phyloP scores from a whole-genome alignment of 2,113 vertebrate genomes.

The Sciurus niger region DNA sequence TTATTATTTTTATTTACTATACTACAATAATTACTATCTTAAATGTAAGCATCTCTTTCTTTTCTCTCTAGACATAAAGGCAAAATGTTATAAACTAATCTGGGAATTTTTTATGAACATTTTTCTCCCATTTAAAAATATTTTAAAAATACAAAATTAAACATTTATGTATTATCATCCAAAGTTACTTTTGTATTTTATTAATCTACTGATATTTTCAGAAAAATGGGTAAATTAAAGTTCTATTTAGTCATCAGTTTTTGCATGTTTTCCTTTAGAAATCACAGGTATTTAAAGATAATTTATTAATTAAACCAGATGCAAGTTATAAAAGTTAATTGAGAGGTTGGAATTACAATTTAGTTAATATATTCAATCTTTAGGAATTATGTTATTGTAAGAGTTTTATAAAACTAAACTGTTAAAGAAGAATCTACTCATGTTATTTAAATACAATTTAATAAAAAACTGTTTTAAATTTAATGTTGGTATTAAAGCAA shows the following conservation, averaged over 20 bases:
- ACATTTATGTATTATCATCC: background rate
- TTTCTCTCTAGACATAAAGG: background rate
- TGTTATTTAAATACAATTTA: background rate
- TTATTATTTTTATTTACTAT: background rate
- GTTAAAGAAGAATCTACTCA: background rate
- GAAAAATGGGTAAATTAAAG: background rate
- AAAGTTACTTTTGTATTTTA: background rate
- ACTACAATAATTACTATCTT: background rate
- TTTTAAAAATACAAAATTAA: background rate
- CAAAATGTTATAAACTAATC: background rate
- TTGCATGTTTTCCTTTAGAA: constrained; percentile 2
- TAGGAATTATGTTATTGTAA: background rate
- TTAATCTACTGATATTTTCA: background rate
- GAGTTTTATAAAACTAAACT: background rate
- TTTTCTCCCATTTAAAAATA: background rate
- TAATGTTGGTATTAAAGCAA: too few species aligned
- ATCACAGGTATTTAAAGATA: background rate
- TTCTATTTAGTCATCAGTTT: background rate
- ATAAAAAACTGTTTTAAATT: too few species aligned
- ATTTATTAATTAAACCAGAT: background rate
- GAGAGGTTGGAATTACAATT: background rate
- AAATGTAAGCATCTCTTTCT: background rate
- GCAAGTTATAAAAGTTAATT: constrained; percentile 9
- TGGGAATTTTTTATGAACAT: background rate
- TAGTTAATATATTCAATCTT: background rate